Conservation (phyloP, 2,113 vertebrate genomes). For the Fulica atra region DNA sequence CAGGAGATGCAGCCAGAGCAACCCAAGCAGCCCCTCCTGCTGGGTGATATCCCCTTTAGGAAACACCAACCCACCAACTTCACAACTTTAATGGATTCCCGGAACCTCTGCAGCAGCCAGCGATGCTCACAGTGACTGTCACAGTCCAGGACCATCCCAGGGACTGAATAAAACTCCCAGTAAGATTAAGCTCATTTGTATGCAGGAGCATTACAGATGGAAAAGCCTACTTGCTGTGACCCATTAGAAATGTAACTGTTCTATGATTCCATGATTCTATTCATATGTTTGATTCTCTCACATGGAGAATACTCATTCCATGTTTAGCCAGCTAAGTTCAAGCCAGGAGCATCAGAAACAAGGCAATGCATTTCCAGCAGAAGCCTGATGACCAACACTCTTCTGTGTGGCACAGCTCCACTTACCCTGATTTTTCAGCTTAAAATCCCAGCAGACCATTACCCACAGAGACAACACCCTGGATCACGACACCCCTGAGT, state of each 20-base stretch:
- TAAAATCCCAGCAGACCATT: background rate
- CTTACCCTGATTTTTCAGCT: background rate
- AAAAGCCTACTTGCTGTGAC: background rate
- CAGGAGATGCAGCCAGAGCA: background rate
- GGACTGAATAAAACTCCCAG: background rate
- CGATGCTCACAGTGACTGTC: background rate
- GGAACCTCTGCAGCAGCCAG: background rate
- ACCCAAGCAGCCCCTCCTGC: background rate
- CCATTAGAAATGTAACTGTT: background rate
- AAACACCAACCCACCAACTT: background rate
- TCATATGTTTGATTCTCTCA: too few relatives aligned
- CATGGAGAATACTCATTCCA: accelerated
- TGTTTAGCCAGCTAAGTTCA: background rate
- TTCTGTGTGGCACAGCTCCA: background rate
- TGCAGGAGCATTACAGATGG: background rate
- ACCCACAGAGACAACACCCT: background rate
- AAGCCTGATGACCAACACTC: background rate
- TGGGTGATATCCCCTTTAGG: accelerated
- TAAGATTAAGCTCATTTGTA: background rate
- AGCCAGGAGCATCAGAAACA: background rate
- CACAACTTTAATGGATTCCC: background rate
- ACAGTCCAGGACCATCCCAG: background rate
- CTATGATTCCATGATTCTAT: too few relatives aligned
- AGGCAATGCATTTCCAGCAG: background rate
- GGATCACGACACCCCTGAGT: background rate